These are phyloP conservation scores for Deroplatys truncata DNA, from an alignment of 2,888 invertebrate genomes.

Conservation along the genomic window DNA sequence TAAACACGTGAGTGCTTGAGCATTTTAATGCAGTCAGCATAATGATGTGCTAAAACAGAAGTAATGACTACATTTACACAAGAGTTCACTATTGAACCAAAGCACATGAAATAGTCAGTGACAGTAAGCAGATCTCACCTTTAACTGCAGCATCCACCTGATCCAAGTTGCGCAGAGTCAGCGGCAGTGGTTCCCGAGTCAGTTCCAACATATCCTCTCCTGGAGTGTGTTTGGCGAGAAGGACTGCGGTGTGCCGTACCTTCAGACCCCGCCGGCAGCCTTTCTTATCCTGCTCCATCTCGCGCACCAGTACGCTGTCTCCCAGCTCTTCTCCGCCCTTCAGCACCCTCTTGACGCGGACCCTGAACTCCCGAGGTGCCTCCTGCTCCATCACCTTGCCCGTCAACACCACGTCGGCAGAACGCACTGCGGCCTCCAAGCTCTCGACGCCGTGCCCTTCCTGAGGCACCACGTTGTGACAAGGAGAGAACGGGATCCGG, in stretches of 20 bases:
- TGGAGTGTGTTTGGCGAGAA: slow-evolving; percentile 19
- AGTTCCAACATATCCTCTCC: slow-evolving; percentile 39
- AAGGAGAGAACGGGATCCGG: background rate
- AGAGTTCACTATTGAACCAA: no score
- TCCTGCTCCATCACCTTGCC: slow-evolving; percentile 23
- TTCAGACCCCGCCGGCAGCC: slow-evolving; percentile 12
- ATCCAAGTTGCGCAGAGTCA: slow-evolving; percentile 52
- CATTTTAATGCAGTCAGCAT: no score
- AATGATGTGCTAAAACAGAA: no score
- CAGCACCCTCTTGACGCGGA: slow-evolving; percentile 22
- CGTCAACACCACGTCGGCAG: slow-evolving; percentile 25
- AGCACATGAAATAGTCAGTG: background rate
- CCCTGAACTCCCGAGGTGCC: slow-evolving; percentile 6
- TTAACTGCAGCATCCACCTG: slow-evolving; percentile 53
- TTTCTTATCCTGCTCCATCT: background rate
- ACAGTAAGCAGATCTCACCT: slow-evolving; percentile 43
- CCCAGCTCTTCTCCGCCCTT: slow-evolving; percentile 9
- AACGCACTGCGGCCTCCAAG: background rate
- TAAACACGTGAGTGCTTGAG: no score
- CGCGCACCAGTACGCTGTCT: background rate
- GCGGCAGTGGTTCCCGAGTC: slow-evolving; percentile 50
- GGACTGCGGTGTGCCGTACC: slow-evolving; percentile 29
- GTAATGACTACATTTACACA: no score
- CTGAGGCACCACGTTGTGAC: background rate
- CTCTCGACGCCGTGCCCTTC: background rate